These are phyloP conservation scores for Coenobita brevimanus DNA, from an alignment of 1,140 invertebrate species.

Conservation along the genomic window DNA sequence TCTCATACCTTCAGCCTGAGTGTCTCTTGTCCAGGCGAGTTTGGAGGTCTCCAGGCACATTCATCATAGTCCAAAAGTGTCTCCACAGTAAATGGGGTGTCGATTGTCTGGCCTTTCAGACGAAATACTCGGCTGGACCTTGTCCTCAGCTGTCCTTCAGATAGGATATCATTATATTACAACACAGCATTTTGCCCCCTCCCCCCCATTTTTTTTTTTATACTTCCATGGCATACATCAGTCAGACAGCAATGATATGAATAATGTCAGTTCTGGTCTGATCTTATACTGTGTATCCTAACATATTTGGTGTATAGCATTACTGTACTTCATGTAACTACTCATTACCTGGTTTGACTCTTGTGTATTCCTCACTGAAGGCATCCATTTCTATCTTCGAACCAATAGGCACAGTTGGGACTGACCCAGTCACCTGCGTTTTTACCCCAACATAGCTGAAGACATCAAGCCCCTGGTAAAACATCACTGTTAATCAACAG, in stretches of 20 bases:
- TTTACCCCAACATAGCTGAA: conserved; percentile 90
- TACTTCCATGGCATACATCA: too few relatives aligned
- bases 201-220: too few relatives aligned
- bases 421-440: conserved; percentile 83
- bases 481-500: too few relatives aligned
- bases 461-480: conserved; percentile 89
- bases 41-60: conserved; percentile 72
- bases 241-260: background rate
- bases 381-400: conserved; percentile 83
- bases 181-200: too few relatives aligned
- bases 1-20: conserved; percentile 59
- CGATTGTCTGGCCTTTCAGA: conserved; percentile 74
- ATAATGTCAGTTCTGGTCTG: conserved; percentile 1
- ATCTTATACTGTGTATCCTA: too few relatives aligned
- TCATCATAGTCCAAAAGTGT: conserved; percentile 76
- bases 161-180: background rate
- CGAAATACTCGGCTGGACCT: conserved; percentile 73
- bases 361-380: conserved; percentile 87
- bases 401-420: conserved; percentile 80
- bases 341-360: conserved; percentile 78
- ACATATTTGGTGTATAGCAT: too few relatives aligned
- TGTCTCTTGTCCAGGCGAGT: conserved; percentile 47
- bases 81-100: conserved; percentile 76
- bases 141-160: conserved; percentile 75
- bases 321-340: background rate